phyloP scores from a whole-genome alignment of 1,140 invertebrate species.

The Apolygus lucorum region DNA sequence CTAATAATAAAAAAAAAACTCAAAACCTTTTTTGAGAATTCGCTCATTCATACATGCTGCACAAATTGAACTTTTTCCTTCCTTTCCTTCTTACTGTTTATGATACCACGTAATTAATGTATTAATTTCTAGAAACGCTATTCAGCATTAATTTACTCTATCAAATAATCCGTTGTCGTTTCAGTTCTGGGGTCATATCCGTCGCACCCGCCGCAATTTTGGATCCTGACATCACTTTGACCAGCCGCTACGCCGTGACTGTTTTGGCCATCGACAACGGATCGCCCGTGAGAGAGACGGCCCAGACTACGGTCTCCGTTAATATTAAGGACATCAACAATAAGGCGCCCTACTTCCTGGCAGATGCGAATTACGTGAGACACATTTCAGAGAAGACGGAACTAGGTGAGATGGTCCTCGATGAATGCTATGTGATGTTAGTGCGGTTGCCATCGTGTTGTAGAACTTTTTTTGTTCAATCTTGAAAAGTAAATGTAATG shows the following conservation, averaged over 20 bases:
- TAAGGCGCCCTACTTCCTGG: constrained; percentile 62
- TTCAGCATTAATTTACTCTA: too few relatives aligned
- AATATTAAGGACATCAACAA: constrained; percentile 73
- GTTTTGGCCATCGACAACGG: constrained; percentile 64
- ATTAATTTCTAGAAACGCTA: too few relatives aligned
- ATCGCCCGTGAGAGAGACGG: constrained; percentile 62
- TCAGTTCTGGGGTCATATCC: constrained; percentile 57
- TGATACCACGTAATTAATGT: too few relatives aligned
- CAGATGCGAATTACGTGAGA: constrained; percentile 51
- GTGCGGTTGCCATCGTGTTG: not conserved
- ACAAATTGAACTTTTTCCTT: too few relatives aligned
- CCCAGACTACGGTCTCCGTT: constrained; percentile 61
- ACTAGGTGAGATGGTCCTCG: constrained; percentile 46
- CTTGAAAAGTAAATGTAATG: too few relatives aligned
- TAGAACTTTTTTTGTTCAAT: not conserved
- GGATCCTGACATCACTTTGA: constrained; percentile 53
- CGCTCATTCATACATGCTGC: too few relatives aligned
- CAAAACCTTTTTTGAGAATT: too few relatives aligned
- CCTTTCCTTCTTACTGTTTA: too few relatives aligned
- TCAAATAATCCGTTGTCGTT: too few relatives aligned
- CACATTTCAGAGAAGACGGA: constrained; percentile 62
- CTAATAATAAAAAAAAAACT: too few relatives aligned
- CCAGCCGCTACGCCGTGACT: constrained; percentile 57
- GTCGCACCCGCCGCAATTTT: constrained; percentile 63
- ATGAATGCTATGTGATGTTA: not conserved